These are phyloP conservation scores for Cantharis flavilabris DNA, from an alignment of 2,888 invertebrate species.

Conservation along the genomic window DNA sequence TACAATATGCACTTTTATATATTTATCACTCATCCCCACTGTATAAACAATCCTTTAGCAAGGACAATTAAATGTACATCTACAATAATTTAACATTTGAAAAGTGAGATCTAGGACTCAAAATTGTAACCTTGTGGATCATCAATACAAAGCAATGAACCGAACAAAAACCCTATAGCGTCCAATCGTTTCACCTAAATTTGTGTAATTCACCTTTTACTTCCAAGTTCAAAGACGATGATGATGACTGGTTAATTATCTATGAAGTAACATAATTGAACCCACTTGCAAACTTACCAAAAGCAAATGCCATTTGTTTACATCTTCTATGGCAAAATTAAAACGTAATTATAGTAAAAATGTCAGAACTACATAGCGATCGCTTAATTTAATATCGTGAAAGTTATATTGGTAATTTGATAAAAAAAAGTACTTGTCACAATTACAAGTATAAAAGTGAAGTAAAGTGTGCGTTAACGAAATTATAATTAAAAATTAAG, in stretches of 20 bases:
- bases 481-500: not conserved
- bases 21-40: not conserved
- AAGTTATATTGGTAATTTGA: not conserved
- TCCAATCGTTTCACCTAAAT: not conserved
- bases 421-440: not conserved
- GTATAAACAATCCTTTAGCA: slow-evolving; percentile 3
- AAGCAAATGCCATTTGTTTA: slow-evolving; percentile 1
- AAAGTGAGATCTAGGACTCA: not conserved
- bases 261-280: slow-evolving; percentile 5
- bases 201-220: not conserved
- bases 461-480: not conserved
- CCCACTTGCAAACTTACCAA: not conserved
- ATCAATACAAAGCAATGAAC: slow-evolving; percentile 2
- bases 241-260: slow-evolving; percentile 1
- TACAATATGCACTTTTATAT: not conserved
- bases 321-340: not conserved
- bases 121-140: not conserved
- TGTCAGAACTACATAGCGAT: not conserved
- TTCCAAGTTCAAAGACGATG: not conserved
- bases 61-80: slow-evolving; percentile 4
- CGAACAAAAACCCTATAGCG: not conserved
- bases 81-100: slow-evolving; percentile 1
- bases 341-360: not conserved
- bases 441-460: not conserved
- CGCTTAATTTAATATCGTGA: not conserved